Evolutionary conservation across 2,797 vertebrate species (phyloP).

Genomic region (Salarias fasciatus): DNA sequence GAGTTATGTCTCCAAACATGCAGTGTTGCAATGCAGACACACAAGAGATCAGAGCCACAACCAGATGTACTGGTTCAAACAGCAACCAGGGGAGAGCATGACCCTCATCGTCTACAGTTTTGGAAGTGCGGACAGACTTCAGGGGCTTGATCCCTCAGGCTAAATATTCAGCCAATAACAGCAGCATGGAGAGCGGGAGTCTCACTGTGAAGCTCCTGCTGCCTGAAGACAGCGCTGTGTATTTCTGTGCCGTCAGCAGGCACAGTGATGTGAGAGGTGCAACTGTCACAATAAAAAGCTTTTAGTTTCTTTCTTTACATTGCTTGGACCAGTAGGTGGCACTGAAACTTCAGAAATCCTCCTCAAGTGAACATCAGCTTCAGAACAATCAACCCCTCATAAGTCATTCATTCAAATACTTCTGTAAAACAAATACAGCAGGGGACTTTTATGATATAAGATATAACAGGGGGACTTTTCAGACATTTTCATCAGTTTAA

Average conservation of each 20-base stretch:
- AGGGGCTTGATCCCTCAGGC: fast-evolving
- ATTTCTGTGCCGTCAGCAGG: slow-evolving; percentile 38
- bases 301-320: too few relatives aligned
- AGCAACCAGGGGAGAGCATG: slow-evolving; percentile 44
- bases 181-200: not conserved
- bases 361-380: too few relatives aligned
- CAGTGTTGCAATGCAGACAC: slow-evolving; percentile 42
- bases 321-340: slow-evolving; percentile 64
- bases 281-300: slow-evolving; percentile 32
- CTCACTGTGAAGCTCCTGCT: slow-evolving; percentile 36
- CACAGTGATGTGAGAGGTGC: slow-evolving; percentile 20
- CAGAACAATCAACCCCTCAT: too few relatives aligned
- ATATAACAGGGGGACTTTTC: too few relatives aligned
- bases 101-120: slow-evolving; percentile 15
- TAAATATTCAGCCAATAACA: slow-evolving; percentile 26
- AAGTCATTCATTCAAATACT: too few relatives aligned
- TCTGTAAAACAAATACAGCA: too few relatives aligned
- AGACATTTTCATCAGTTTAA: too few relatives aligned
- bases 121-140: not conserved
- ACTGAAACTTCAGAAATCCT: slow-evolving; percentile 33
- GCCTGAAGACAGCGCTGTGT: slow-evolving; percentile 7
- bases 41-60: not conserved
- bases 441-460: too few relatives aligned
- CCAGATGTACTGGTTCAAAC: slow-evolving; percentile 55
- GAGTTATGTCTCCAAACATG: slow-evolving; percentile 1